These are phyloP conservation scores for Marasmarcha lunaedactyla DNA, from an alignment of 2,888 invertebrate species.

Conservation along the genomic window DNA sequence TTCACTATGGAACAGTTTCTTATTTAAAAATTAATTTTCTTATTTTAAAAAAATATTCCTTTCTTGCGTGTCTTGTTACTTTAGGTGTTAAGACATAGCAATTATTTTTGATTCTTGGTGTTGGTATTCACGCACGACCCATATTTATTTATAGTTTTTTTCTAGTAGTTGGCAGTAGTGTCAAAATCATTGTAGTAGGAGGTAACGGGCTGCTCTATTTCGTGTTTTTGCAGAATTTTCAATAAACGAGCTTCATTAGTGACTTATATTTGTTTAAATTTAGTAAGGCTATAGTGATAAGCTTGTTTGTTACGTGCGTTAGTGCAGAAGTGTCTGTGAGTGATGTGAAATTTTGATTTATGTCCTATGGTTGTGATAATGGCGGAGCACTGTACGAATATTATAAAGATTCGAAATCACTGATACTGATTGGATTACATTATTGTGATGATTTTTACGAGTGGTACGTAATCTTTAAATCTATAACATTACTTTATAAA, in stretches of 20 bases:
- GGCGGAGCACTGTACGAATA: slow-evolving; percentile 35
- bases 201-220: slow-evolving; percentile 28
- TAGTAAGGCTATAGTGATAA: slow-evolving; percentile 19
- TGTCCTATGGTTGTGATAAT: slow-evolving; percentile 38
- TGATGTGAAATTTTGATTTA: slow-evolving; percentile 34
- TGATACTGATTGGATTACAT: slow-evolving; percentile 23
- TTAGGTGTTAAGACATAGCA: no score
- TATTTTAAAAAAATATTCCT: no score
- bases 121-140: no score
- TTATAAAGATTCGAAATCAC: slow-evolving; percentile 43
- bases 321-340: slow-evolving; percentile 29
- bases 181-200: slow-evolving; percentile 31
- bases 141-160: slow-evolving; percentile 38
- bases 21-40: no score
- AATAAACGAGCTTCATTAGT: slow-evolving; percentile 39
- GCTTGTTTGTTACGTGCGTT: slow-evolving; percentile 26
- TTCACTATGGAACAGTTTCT: no score
- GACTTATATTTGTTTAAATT: slow-evolving; percentile 39
- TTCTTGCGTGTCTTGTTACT: no score
- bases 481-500: slow-evolving; percentile 8
- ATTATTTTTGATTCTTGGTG: no score
- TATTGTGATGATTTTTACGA: slow-evolving; percentile 36
- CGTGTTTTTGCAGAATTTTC: slow-evolving; percentile 20
- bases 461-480: slow-evolving; percentile 27
- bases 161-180: slow-evolving; percentile 34